phyloP scores from a whole-genome alignment of 2,888 invertebrate species.

The Plemyria rubiginata region DNA sequence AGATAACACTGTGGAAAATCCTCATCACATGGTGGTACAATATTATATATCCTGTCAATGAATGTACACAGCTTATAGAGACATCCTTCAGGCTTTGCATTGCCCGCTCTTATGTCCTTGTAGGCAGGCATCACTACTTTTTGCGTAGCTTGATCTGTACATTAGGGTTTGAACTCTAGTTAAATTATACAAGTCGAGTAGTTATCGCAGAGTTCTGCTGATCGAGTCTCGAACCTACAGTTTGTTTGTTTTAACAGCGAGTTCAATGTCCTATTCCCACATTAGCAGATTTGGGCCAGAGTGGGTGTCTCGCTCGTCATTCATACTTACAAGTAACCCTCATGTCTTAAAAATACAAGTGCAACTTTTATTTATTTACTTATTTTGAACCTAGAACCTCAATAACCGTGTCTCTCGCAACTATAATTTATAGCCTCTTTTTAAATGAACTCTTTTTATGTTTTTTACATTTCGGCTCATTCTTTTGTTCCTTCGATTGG shows the following conservation, averaged over 20 bases:
- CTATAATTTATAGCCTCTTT: neutral
- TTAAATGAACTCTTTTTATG: too few relatives aligned
- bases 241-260: constrained; percentile 16
- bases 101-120: too few relatives aligned
- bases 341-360: constrained; percentile 2
- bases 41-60: too few relatives aligned
- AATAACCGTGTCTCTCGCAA: neutral
- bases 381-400: neutral
- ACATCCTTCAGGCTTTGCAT: too few relatives aligned
- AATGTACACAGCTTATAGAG: too few relatives aligned
- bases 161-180: neutral
- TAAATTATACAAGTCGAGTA: neutral
- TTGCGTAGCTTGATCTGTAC: too few relatives aligned
- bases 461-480: constrained; percentile 1
- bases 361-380: neutral
- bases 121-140: too few relatives aligned
- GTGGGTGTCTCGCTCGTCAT: constrained; percentile 48
- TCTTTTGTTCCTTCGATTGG: constrained; percentile 2
- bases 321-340: constrained; percentile 24
- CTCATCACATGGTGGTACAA: too few relatives aligned
- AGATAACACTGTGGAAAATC: too few relatives aligned
- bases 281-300: constrained; percentile 49
- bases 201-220: neutral
- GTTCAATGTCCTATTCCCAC: constrained; percentile 38
- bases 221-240: neutral